phyloP scores from a whole-genome alignment of 2,888 invertebrate species.

The Spodoptera exigua region DNA sequence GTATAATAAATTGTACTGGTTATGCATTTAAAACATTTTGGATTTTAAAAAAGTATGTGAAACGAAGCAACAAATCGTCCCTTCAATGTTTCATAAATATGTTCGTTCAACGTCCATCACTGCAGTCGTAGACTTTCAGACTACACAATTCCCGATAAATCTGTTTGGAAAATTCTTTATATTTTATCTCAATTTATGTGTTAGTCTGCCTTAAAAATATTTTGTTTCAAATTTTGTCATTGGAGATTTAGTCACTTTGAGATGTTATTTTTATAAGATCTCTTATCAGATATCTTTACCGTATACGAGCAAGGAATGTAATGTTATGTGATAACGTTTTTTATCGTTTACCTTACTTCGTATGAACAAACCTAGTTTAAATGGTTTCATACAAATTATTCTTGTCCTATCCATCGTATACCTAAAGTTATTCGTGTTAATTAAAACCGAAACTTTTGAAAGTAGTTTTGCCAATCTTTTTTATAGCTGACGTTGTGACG shows the following conservation, averaged over 20 bases:
- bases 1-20: slow-evolving; percentile 71
- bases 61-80: no score
- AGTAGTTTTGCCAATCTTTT: slow-evolving; percentile 17
- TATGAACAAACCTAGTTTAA: slow-evolving; percentile 46
- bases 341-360: slow-evolving; percentile 63
- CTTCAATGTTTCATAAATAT: no score
- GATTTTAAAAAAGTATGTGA: no score
- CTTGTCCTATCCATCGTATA: no score
- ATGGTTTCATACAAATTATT: slow-evolving; percentile 54
- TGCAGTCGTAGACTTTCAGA: no score
- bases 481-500: slow-evolving; percentile 34
- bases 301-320: slow-evolving; percentile 58
- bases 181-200: no score
- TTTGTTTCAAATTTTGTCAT: slow-evolving; percentile 6
- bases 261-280: slow-evolving; percentile 56
- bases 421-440: slow-evolving; percentile 16
- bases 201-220: no score
- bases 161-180: neutral
- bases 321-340: slow-evolving; percentile 64
- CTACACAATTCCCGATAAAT: slow-evolving; percentile 1
- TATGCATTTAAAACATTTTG: slow-evolving; percentile 61
- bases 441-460: slow-evolving; percentile 28
- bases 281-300: slow-evolving; percentile 56
- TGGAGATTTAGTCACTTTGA: slow-evolving; percentile 33
- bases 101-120: no score